These are phyloP conservation scores for Platygyra sinensis DNA, from an alignment of 64 coral and sea anemone genomes.

Conservation along the genomic window DNA sequence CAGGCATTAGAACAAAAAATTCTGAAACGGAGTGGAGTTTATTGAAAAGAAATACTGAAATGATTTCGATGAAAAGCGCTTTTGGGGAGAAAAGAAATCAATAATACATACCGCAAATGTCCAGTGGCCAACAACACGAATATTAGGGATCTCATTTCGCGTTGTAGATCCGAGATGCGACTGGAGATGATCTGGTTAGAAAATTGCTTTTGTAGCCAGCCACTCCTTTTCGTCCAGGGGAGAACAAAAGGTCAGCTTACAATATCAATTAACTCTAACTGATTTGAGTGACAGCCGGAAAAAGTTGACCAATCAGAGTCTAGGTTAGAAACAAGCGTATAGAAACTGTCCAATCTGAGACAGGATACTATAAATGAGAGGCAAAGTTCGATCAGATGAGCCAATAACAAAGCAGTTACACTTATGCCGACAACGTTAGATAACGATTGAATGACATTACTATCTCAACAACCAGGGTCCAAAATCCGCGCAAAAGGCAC, in stretches of 20 bases:
- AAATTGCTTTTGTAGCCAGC: background rate
- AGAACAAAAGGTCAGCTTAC: slow-evolving; percentile 23
- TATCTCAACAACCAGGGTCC: slow-evolving; percentile 24
- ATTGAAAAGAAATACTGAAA: background rate
- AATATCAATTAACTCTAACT: background rate
- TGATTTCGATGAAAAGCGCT: background rate
- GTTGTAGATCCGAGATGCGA: slow-evolving; percentile 39
- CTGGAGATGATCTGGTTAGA: background rate
- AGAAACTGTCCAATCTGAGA: background rate
- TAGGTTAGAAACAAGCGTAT: background rate
- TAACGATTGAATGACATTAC: background rate
- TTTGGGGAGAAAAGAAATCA: background rate
- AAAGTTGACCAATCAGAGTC: background rate
- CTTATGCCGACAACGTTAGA: background rate
- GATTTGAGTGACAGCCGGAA: slow-evolving; percentile 1
- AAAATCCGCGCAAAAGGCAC: background rate
- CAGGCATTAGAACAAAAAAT: background rate
- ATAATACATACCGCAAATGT: slow-evolving; percentile 75
- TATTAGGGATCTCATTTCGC: slow-evolving; percentile 67
- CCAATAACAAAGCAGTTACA: background rate
- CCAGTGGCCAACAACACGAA: slow-evolving; percentile 93
- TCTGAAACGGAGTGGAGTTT: background rate
- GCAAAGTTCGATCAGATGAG: background rate
- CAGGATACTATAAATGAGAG: background rate
- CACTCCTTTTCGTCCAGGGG: slow-evolving; percentile 30